Conservation (phyloP, 64 coral and sea anemone species). For the Dendronephthya gigantea region DNA sequence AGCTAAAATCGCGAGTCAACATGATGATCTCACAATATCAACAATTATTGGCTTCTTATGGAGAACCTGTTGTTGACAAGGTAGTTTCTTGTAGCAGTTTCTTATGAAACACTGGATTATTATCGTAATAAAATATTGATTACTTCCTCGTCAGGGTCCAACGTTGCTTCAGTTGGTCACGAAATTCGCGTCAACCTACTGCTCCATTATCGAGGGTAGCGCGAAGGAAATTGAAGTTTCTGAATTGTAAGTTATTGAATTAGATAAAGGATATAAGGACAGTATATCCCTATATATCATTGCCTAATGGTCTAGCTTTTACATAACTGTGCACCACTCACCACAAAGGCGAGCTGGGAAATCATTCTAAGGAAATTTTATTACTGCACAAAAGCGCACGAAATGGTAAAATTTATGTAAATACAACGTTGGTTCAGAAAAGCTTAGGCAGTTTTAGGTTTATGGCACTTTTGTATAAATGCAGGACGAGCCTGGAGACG, state of each 20-base stretch:
- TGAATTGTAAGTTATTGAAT: constrained; percentile 84
- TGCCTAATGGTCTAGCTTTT: no score
- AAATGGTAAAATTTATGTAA: no score
- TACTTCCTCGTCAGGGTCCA: constrained; percentile 40
- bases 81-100: constrained; percentile 25
- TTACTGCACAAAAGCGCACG: no score
- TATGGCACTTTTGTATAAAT: no score
- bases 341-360: no score
- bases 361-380: no score
- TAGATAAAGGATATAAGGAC: no score
- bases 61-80: constrained; percentile 92
- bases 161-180: constrained; percentile 83
- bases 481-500: no score
- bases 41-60: constrained; percentile 75
- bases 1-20: constrained; percentile 90
- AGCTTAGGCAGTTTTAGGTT: no score
- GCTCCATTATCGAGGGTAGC: constrained; percentile 91
- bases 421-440: no score
- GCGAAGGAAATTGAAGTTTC: constrained; percentile 84
- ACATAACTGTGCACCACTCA: no score
- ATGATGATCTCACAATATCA: constrained; percentile 88
- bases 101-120: not conserved
- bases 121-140: not conserved
- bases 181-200: constrained; percentile 84
- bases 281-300: no score